A percentile compares a stretch with the other conserved stretches of the same genome.
Conservation (phyloP, 2,113 vertebrate species). For the Corythornis cristatus region DNA sequence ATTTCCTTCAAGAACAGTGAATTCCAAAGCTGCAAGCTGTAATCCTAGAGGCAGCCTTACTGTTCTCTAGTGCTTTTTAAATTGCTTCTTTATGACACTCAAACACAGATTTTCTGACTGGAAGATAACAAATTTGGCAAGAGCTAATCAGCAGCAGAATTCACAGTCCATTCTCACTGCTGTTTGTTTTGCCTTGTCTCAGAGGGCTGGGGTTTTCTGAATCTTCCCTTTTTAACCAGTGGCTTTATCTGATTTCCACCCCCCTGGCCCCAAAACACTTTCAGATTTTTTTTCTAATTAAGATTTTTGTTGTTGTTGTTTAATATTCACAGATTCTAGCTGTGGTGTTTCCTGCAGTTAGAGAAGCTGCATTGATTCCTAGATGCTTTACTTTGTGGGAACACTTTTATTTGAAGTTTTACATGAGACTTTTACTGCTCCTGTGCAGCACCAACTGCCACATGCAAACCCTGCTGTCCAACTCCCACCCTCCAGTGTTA, state of each 20-base stretch:
- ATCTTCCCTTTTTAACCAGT: neutral
- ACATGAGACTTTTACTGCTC: neutral
- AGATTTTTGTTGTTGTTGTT: neutral
- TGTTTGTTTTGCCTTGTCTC: neutral
- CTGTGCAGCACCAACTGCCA: neutral
- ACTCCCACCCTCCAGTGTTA: neutral
- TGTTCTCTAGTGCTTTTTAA: neutral
- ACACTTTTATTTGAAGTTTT: neutral
- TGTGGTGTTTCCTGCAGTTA: neutral
- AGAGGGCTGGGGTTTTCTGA: neutral
- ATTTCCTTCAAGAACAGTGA: neutral
- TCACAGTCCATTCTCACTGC: neutral
- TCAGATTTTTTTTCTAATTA: neutral
- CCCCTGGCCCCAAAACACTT: neutral
- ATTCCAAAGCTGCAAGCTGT: constrained; percentile 2
- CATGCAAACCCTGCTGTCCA: neutral
- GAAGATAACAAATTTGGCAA: constrained; percentile 11
- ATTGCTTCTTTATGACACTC: constrained; percentile 16
- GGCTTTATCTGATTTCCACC: neutral
- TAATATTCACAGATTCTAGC: neutral
- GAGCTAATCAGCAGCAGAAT: constrained; percentile 15
- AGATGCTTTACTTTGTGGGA: neutral
- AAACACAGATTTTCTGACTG: neutral
- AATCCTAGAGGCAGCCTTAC: neutral
- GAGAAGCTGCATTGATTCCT: neutral